Base-by-base conservation (phyloP, 2,113 vertebrate species). In the Myotis lucifugus region DNA sequence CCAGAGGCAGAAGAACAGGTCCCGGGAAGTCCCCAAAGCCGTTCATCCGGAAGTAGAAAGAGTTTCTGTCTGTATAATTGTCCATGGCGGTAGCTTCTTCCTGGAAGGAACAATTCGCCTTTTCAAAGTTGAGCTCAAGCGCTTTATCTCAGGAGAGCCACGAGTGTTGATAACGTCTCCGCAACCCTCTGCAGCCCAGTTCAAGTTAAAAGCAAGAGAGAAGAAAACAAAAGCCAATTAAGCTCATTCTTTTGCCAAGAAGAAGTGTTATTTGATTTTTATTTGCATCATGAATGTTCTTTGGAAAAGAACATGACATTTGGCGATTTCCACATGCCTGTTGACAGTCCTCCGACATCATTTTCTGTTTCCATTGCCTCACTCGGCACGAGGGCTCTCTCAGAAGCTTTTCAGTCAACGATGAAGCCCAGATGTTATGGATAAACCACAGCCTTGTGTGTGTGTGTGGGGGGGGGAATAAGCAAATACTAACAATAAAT, bases 251-350 rank as follows among this genome's bases (percentile, higher is more conserved):
- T 95, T 95, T 96, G 93, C 97, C 94, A 96, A 95, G 90, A 96
- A 96, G 83, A 93, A 97, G 94, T 97, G 96, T 96, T 97, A 97
- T 96, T 97, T 93, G 92, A 96, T 96, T 97, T 97, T 97, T 97
- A 96, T 97, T 95, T 96, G 94, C 93, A 95, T 96, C 93, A 90
- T 93, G 84, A 93, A 97, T 93, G 95, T 97, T 97, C 97, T 85
- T 96, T 97, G 97, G 97, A 96, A 97, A 96, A 97, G 89, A 97
- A 88, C 94, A 96, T 97, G 96, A 96, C 89, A 97, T 96, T 97
- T 97, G 94, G 97, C 93, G 95, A 89, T 96, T 93, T 95, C 78
- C 83, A 69, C 96, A 96, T 85, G 93, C 86, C 95, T 95, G 94
- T 91, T 96, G 95, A 97, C 97, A 97, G 40, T 91, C 89, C 90